Evolutionary conservation across 1,140 invertebrate species (phyloP), one percentile per base, ranked within the genome.

Genomic region (Drosophila punjabiensis): DNA sequence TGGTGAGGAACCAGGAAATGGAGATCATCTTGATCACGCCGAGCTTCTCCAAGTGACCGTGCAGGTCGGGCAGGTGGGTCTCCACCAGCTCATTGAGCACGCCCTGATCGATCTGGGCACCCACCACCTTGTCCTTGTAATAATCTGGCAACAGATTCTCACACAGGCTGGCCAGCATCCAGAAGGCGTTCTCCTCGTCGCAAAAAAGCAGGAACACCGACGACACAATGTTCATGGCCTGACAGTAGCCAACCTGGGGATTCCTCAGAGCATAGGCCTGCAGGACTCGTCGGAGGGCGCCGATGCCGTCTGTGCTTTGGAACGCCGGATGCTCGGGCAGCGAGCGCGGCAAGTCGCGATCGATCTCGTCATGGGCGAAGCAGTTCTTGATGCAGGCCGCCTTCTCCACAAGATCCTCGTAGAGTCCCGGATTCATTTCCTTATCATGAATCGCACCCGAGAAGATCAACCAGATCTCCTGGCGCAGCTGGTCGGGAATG

Each of bases 151-250:
- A 94, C 14, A 99, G 94, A 71, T 98, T 96, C 93, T 99, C 99
- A 94, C 99, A 99, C 39, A 99, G 95, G 24, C 98, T 98, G 1
- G 97, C 97, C 53, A 99, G 94, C 61, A 99, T 95, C 99, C 99
- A 99, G 94, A 99, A 99, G 0, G 99, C 98, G 92, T 99, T 98
- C 93, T 99, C 99, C 94, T 99, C 99, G 28, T 96, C 96, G 69
- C 98, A 98, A 92, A 98, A 99, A 39, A 99, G 96, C 18, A 99
- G 94, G 30, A 99, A 94, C 8, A 99, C 99, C 37, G 98, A 98
- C 14, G 98, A 97, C 3, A 99, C 98, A 82, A 99, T 99, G 93
- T 99, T 99, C 99, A 99, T 99, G 6, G 98, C 98, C 94, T 99
- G 98, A 88, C 98, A 99, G 93, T 99, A 99, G 41, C 98, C 99